A percentile compares a stretch with the other conserved stretches of the same genome.
Conservation (phyloP, 2,113 vertebrate genomes). For the Onychorhynchus coronatus region DNA sequence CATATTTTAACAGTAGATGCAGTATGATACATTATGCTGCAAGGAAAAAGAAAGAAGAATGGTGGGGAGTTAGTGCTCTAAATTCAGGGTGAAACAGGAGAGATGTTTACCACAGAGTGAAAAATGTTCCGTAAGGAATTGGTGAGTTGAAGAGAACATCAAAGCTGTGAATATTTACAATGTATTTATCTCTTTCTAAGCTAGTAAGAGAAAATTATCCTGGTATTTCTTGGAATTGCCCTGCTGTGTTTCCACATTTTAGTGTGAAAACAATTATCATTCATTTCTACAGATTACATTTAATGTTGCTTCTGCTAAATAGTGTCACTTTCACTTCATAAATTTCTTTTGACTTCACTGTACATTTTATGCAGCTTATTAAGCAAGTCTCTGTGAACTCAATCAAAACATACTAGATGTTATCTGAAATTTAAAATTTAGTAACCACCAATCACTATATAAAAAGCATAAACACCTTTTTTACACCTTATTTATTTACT, state of each 20-base stretch:
- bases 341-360: not conserved
- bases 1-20: slow-evolving; percentile 9
- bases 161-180: slow-evolving; percentile 26
- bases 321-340: not conserved
- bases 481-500: accelerated
- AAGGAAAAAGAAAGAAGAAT: slow-evolving; percentile 18
- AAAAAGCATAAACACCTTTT: not conserved
- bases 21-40: not conserved
- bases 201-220: not conserved
- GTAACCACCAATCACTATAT: not conserved
- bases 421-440: not conserved
- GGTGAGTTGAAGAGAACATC: not conserved
- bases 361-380: not conserved
- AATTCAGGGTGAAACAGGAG: not conserved
- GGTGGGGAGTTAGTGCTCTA: not conserved
- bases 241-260: not conserved
- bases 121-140: not conserved
- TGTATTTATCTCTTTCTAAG: slow-evolving; percentile 6
- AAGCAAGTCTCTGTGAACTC: not conserved
- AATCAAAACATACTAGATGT: not conserved
- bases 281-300: not conserved
- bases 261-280: slow-evolving; percentile 19
- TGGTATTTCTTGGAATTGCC: not conserved
- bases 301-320: not conserved
- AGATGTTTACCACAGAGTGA: not conserved